These are phyloP conservation scores for Abscondita cerata DNA, from an alignment of 2,888 invertebrate genomes.

Conservation along the genomic window DNA sequence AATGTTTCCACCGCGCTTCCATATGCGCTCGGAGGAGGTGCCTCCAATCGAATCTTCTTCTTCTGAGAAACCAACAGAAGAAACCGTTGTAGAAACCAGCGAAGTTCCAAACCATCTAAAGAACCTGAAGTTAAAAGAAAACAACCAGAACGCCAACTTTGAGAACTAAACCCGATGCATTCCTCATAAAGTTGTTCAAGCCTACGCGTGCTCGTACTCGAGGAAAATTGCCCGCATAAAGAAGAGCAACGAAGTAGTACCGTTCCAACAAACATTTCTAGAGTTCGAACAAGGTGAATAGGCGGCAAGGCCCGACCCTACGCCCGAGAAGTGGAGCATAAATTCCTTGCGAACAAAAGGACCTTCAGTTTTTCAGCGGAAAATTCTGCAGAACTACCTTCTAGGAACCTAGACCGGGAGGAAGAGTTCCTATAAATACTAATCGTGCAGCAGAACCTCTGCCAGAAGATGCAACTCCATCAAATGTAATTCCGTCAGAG, in stretches of 20 bases:
- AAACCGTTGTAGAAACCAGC: background rate
- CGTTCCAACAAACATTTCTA: background rate
- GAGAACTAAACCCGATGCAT: no score
- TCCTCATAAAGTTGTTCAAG: conserved; percentile 1
- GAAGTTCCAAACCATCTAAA: background rate
- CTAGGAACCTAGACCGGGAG: conserved; percentile 48
- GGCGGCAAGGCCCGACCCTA: conserved; percentile 29
- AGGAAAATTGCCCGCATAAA: background rate
- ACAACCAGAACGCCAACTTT: no score
- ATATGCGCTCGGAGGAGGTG: no score
- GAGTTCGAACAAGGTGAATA: conserved; percentile 13
- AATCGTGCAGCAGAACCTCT: background rate
- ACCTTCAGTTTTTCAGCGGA: conserved; percentile 41
- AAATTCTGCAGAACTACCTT: conserved; percentile 42
- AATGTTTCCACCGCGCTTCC: conserved; percentile 11
- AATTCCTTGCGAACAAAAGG: conserved; percentile 34
- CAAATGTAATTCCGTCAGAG: background rate
- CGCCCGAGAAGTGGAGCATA: conserved; percentile 12
- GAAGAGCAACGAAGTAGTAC: conserved; percentile 12
- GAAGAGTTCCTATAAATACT: conserved; percentile 37
- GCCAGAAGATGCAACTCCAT: background rate
- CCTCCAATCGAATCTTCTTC: background rate
- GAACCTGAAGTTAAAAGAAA: conserved; percentile 11
- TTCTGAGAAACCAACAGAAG: conserved; percentile 16
- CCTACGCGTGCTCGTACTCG: background rate